Percentiles rank a stretch among this genome's conserved stretches.
Conservation (phyloP, 2,113 vertebrate species). For the Myotis yumanensis region DNA sequence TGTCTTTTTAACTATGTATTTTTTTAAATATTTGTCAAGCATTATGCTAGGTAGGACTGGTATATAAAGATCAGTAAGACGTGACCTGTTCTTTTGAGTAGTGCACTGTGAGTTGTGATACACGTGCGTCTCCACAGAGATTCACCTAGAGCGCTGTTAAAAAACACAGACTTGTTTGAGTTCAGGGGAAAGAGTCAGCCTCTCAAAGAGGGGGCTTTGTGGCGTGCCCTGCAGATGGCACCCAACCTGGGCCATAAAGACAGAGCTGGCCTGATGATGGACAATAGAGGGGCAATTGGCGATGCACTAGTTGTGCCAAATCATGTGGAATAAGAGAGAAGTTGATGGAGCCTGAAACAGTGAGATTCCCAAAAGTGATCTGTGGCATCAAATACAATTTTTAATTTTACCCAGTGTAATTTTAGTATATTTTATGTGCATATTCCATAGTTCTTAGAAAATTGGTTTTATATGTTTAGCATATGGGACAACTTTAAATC, state of each 20-base stretch:
- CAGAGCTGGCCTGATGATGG: background rate
- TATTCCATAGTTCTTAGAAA: constrained; percentile 5
- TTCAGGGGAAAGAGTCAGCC: background rate
- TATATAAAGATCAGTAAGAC: background rate
- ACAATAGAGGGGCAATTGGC: no score
- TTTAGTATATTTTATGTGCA: constrained; percentile 12
- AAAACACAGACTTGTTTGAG: background rate
- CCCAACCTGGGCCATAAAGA: background rate
- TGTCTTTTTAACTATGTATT: background rate
- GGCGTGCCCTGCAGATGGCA: background rate
- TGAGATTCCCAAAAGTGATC: background rate
- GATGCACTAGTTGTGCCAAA: background rate
- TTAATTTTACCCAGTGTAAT: background rate
- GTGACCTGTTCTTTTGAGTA: background rate
- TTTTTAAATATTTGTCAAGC: background rate
- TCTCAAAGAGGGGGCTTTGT: background rate
- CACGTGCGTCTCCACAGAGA: background rate
- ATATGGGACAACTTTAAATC: background rate
- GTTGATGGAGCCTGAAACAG: background rate
- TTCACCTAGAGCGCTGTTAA: background rate
- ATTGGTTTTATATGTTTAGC: constrained; percentile 19
- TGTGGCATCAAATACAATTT: background rate
- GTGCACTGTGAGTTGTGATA: background rate
- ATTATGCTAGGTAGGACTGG: background rate
- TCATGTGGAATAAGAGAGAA: background rate